Percentiles rank a stretch among this genome's conserved stretches.
phyloP scores from a whole-genome alignment of 2,113 vertebrate genomes.

The Tapirus terrestris region DNA sequence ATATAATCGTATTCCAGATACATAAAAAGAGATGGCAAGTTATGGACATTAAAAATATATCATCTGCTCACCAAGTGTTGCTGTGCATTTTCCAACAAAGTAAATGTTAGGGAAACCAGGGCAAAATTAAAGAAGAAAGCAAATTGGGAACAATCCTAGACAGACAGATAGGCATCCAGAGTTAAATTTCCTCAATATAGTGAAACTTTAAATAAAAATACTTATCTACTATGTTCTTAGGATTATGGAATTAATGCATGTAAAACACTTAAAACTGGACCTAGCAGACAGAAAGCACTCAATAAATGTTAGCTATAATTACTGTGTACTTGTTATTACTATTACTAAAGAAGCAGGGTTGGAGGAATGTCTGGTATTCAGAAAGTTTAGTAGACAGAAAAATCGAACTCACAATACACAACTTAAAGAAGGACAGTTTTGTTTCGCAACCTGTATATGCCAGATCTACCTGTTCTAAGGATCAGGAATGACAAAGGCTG shows the following conservation, averaged over 20 bases:
- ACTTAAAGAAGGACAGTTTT: neutral
- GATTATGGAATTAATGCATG: neutral
- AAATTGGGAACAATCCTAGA: neutral
- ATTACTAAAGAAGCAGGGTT: neutral
- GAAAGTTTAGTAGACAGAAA: slow-evolving; percentile 46
- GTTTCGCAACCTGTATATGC: neutral
- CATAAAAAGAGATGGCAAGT: neutral
- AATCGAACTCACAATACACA: neutral
- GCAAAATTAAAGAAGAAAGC: neutral
- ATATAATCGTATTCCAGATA: neutral
- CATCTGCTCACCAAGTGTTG: neutral
- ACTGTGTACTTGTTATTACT: neutral
- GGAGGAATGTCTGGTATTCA: neutral
- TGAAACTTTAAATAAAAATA: neutral
- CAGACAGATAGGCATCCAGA: neutral
- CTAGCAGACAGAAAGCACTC: neutral
- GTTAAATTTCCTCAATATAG: neutral
- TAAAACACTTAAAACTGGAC: neutral
- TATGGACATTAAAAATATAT: slow-evolving; percentile 13
- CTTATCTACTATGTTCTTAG: neutral
- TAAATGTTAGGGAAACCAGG: slow-evolving; percentile 14
- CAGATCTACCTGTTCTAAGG: neutral
- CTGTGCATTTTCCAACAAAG: neutral
- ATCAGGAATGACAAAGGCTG: neutral
- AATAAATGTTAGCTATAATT: neutral